These are phyloP conservation scores for Peromyscus aztecus DNA, from an alignment of 2,797 vertebrate species.

Conservation along the genomic window DNA sequence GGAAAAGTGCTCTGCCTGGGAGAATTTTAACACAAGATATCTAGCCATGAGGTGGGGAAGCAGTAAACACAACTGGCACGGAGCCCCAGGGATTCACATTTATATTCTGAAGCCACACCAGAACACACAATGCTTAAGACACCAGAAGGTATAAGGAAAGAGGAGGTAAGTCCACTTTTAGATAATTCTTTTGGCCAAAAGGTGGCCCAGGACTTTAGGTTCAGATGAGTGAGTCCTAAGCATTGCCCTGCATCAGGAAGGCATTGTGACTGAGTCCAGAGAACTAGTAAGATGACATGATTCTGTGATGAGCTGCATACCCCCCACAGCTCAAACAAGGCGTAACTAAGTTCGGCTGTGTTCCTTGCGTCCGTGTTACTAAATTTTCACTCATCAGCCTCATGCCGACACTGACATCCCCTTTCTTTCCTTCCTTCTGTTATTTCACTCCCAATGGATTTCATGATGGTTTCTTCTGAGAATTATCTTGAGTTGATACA, in stretches of 20 bases:
- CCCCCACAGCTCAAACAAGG: not conserved
- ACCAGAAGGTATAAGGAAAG: not conserved
- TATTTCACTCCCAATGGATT: not conserved
- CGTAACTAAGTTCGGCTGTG: not conserved
- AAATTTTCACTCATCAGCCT: not conserved
- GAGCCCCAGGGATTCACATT: not conserved
- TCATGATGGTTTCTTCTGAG: not conserved
- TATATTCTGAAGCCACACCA: accelerated
- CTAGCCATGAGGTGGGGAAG: not conserved
- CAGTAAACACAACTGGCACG: not conserved
- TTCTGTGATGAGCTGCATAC: not conserved
- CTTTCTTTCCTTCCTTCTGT: not conserved
- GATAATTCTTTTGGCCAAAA: not conserved
- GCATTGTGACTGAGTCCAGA: not conserved
- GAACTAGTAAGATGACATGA: not conserved
- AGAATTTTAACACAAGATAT: not conserved
- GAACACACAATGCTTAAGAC: not conserved
- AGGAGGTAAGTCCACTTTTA: not conserved
- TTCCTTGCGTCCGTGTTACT: not conserved
- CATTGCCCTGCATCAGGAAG: not conserved
- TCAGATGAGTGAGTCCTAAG: not conserved
- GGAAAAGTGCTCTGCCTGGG: not conserved
- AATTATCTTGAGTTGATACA: slow-evolving; percentile 36
- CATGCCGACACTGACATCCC: not conserved
- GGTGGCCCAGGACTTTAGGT: not conserved